phyloP scores from a whole-genome alignment of 2,888 invertebrate genomes.

The Strigamia crassipes region DNA sequence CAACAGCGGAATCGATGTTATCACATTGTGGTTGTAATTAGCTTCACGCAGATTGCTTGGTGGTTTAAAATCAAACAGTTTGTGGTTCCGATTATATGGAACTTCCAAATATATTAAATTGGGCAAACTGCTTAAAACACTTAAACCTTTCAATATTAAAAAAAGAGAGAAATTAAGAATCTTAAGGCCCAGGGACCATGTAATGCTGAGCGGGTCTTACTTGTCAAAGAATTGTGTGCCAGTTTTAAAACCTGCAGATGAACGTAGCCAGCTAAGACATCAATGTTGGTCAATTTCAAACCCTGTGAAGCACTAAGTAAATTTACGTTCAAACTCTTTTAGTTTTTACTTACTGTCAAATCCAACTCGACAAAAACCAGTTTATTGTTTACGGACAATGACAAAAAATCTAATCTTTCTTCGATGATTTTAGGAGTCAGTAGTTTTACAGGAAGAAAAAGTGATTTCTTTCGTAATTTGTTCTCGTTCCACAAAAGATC shows the following conservation, averaged over 20 bases:
- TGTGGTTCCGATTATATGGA: not conserved
- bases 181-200: no score
- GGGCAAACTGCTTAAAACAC: not conserved
- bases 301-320: not conserved
- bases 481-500: not conserved
- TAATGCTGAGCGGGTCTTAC: no score
- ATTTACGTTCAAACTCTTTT: no score
- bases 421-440: not conserved
- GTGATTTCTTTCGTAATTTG: not conserved
- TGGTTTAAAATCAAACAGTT: constrained; percentile 17
- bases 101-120: constrained; percentile 2
- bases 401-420: not conserved
- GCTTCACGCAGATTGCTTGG: constrained; percentile 10
- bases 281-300: constrained; percentile 17
- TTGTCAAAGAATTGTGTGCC: not conserved
- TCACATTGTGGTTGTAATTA: constrained; percentile 18
- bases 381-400: not conserved
- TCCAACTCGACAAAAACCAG: constrained; percentile 15
- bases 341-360: not conserved
- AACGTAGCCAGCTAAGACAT: constrained; percentile 11
- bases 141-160: not conserved
- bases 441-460: not conserved
- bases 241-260: constrained; percentile 36
- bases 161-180: not conserved
- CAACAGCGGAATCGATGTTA: not conserved